Evolutionary conservation across 1,140 invertebrate species (phyloP), one percentile per base, ranked within the genome.

Genomic region (Calosoma granatense): DNA sequence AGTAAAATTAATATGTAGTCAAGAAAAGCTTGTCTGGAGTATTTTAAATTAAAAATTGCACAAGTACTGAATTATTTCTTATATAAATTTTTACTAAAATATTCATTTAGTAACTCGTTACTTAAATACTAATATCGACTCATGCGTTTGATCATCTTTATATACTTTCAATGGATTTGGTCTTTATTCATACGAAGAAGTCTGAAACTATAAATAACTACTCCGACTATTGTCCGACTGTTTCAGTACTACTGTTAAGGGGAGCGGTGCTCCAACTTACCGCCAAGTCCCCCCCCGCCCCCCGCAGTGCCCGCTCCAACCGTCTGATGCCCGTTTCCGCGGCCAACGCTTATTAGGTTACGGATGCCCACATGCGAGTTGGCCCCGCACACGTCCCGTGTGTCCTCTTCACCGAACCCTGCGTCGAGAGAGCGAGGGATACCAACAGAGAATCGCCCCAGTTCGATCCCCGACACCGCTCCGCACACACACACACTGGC

Each of bases 281-380:
- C 41, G 9, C 41, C 15, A 9, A 9, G 9, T 17, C 41, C 41
- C 15, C 15, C 15, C 6, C 41, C 41, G 9, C 41, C 41, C 41
- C 6, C 6, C 15, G 9, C 6, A 3, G 9, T 17, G 3, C 41
- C 41, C 6, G 26, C 26, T 36, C 26, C 26, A 36, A n/a, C 26
- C 6, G 6, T 6, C 26, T 36, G 6, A 36, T 36, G 26, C n/a
- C 26, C 41, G 41, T 47, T 47, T 47, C 41, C 15, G 41, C 41
- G 41, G 41, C 41, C 41, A n/a, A 12, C 41, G 41, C 41, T 47
- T 47, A 47, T 47, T 47, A 47, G 41, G 41, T 47, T 47, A 47
- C 41, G 4, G 41, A 47, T 47, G 41, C 41, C 41, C 41, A 47
- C 41, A 47, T 47, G 41, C 17, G 26, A 36, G 6, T 36, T 36